Base-by-base conservation (phyloP, 1,140 invertebrate species). In the Drosophila jambulina region DNA sequence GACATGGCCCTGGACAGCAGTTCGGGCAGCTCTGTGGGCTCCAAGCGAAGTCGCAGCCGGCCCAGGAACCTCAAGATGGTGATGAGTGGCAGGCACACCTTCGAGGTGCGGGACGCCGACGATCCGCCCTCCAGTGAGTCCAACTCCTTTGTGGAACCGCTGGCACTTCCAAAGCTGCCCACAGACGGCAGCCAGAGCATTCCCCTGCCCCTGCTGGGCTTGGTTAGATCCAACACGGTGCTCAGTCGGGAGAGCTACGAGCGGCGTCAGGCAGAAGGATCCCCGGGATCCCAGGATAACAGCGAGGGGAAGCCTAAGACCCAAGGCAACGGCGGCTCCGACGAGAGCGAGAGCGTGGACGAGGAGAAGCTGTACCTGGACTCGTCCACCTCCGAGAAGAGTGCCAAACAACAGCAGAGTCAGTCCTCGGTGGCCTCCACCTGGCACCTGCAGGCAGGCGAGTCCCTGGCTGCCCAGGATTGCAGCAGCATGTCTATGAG, bases 391-490 rank as follows among this genome's bases (percentile, higher is more conserved):
- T 92, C 92, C 17, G 92, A 93, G 70, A 93, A 93, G 67, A 85
- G 81, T 72, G 69, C 75, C 62, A 92, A 91, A 74, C 65, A 92
- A 56, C 93, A 94, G 80, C 93, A 94, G 80, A 93, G 91, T 91
- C 49, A 93, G 91, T 94, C 43, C 92, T 94, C 77, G 92, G 93
- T 60, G 92, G 93, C 54, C 93, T 94, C 77, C 45, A 93, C 91
- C 51, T 95, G 95, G 93, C 83, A 60, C 9, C 94, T 94, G 0
- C 94, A 95, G 67, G 94, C 93, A 0, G 95, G 95, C 0, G 95
- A 96, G 79, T 95, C 95, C 0, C 94, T 96, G 94, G 95, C 95
- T 0, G 82, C 77, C 49, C 86, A 83, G 32, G 95, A 95, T 42
- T 95, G 95, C 53, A 94, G 94, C 21, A 95, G 94, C 58, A 78